Conservation (phyloP, 2,888 invertebrate species). For the Pseudoips prasinana region DNA sequence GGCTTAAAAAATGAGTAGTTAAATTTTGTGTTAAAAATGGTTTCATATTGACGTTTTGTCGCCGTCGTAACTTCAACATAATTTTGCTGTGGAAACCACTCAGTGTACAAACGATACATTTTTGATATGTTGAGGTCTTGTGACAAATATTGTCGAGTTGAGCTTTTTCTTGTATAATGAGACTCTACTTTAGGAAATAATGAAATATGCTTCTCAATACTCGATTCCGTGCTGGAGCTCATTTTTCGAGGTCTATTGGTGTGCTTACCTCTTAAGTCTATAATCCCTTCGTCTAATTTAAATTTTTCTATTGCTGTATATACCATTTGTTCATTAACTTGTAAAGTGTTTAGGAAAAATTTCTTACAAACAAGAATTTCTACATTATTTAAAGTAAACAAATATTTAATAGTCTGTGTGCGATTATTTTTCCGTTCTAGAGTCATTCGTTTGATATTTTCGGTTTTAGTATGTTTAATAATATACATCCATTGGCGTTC, state of each 20-base stretch:
- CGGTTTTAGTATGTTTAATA: constrained; percentile 2
- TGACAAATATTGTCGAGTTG: constrained; percentile 11
- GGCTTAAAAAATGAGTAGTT: constrained; percentile 32
- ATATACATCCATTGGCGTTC: constrained; percentile 20
- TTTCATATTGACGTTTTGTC: constrained; percentile 16
- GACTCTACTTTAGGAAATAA: constrained; percentile 12
- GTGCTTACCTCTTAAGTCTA: constrained; percentile 13
- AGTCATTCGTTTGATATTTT: constrained; percentile 13
- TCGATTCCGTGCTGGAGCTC: background rate
- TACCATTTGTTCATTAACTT: constrained; percentile 8
- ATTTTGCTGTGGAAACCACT: constrained; percentile 11
- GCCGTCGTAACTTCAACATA: constrained; percentile 11
- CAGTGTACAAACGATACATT: constrained; percentile 19
- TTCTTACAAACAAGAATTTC: constrained; percentile 9
- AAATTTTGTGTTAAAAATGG: constrained; percentile 31
- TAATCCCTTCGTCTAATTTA: constrained; percentile 2
- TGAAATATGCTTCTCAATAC: constrained; percentile 3
- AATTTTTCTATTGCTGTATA: constrained; percentile 11
- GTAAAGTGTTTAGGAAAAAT: constrained; percentile 15
- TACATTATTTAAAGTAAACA: constrained; percentile 3
- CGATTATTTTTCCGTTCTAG: constrained; percentile 13
- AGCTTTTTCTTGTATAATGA: constrained; percentile 13
- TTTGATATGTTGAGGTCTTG: constrained; percentile 21
- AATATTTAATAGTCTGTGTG: constrained; percentile 16
- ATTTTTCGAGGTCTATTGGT: constrained; percentile 12